phyloP scores from a whole-genome alignment of 2,888 invertebrate species.

The Romanomermis culicivorax region DNA sequence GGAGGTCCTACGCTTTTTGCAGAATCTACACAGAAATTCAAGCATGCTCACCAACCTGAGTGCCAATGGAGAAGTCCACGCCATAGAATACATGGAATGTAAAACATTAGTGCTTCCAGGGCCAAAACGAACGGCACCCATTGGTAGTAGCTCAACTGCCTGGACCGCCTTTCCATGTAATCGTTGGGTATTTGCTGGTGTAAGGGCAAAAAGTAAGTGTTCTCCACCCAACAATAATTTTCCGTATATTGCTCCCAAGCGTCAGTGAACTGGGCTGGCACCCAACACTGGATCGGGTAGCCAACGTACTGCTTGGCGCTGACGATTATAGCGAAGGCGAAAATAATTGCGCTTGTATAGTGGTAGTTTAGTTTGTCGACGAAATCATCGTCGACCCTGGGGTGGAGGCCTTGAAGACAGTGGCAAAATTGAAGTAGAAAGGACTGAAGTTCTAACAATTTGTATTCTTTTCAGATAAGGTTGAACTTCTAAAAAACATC shows the following conservation, averaged over 20 bases:
- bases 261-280: slow-evolving; percentile 35
- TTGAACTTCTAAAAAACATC: too few relatives aligned
- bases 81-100: slow-evolving; percentile 36
- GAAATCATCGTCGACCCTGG: slow-evolving; percentile 29
- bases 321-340: slow-evolving; percentile 31
- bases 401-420: slow-evolving; percentile 29
- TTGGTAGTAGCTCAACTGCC: slow-evolving; percentile 21
- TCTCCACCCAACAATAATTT: slow-evolving; percentile 37
- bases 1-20: too few relatives aligned
- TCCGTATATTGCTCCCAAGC: slow-evolving; percentile 35
- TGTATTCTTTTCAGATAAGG: too few relatives aligned
- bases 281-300: slow-evolving; percentile 26
- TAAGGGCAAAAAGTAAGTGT: slow-evolving; percentile 35
- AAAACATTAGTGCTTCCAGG: slow-evolving; percentile 34
- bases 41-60: slow-evolving; percentile 19
- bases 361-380: slow-evolving; percentile 17
- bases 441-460: too few relatives aligned
- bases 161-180: neutral
- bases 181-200: slow-evolving; percentile 26
- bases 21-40: neutral
- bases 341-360: slow-evolving; percentile 29
- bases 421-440: too few relatives aligned
- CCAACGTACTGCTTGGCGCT: slow-evolving; percentile 29
- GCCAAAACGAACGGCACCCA: slow-evolving; percentile 34
- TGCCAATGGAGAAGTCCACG: slow-evolving; percentile 32